Evolutionary conservation across 2,888 invertebrate species (phyloP).

Genomic region (Calameuta pallipes): DNA sequence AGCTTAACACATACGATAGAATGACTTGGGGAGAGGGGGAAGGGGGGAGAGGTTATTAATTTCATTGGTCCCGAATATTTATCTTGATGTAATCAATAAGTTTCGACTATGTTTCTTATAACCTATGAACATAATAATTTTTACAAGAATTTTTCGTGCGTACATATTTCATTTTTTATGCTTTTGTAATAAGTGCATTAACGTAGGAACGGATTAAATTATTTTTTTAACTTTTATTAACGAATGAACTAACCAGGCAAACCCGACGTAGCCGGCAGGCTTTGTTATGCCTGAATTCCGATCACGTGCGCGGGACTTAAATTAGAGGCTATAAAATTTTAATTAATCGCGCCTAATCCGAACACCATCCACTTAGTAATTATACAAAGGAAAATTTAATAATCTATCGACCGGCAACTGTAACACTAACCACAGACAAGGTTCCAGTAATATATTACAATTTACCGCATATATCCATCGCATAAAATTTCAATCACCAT

Average conservation of each 20-base stretch:
- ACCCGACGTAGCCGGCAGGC: background rate
- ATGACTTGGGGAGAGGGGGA: background rate
- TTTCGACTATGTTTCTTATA: background rate
- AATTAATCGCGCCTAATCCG: slow-evolving; percentile 52
- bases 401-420: slow-evolving; percentile 20
- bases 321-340: slow-evolving; percentile 54
- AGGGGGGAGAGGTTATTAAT: background rate
- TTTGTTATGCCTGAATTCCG: slow-evolving; percentile 26
- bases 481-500: slow-evolving; percentile 58
- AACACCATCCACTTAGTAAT: slow-evolving; percentile 30
- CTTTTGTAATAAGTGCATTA: background rate
- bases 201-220: background rate
- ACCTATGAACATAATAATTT: background rate
- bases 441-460: slow-evolving; percentile 19
- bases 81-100: background rate
- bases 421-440: background rate
- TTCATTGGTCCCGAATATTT: background rate
- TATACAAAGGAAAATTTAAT: slow-evolving; percentile 45
- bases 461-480: slow-evolving; percentile 31
- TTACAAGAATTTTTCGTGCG: background rate
- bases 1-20: slow-evolving; percentile 12
- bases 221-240: background rate
- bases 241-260: background rate
- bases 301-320: slow-evolving; percentile 42
- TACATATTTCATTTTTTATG: background rate